Evolutionary conservation across 2,888 invertebrate species (phyloP), one percentile per base, ranked within the genome.

Genomic region (Lepas anatifera): DNA sequence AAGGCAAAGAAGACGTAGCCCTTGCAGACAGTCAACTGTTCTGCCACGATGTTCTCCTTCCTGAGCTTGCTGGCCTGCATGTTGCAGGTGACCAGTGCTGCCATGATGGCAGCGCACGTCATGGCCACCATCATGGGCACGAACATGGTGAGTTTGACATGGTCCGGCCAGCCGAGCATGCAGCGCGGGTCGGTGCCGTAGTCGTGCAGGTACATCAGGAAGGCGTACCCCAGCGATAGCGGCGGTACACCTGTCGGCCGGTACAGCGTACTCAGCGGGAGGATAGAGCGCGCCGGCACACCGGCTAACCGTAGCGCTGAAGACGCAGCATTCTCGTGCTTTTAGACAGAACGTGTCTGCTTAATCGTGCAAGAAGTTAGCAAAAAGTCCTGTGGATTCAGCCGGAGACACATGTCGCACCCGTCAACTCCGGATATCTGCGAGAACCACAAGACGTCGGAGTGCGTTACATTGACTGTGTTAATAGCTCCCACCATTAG

Each of bases 131-230:
- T 27, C 22, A 69, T 71, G 16, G 72, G 73, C 25, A 69, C 22
- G 70, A 74, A 74, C 71, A 74, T 72, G 29, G 71, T 39, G 10
- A 52, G 16, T 69, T 72, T 73, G 68, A 68, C 66, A 37, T 66
- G 39, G 69, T 72, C 64, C 2, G 48, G 46, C 72, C 72, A 74
- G 4, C 71, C 68, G 25, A 74, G 69, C 68, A 74, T 72, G 68
- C 74, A 74, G 27, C 74, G 68, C 2, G 74, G 74, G 52, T 74
- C 74, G 2, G 70, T 73, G 25, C 74, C 74, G 64, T 74, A 70
- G 50, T 73, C 70, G 7, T 69, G 27, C 64, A 73, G 66, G 68
- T 71, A 16, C 35, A 69, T 35, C 29, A 69, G 52, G 13, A 66
- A 39, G 46, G 63, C 50, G 25, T 58, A 46, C 8, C 71, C 71